phyloP scores from a whole-genome alignment of 2,888 invertebrate genomes.

The Xanthia icteritia region DNA sequence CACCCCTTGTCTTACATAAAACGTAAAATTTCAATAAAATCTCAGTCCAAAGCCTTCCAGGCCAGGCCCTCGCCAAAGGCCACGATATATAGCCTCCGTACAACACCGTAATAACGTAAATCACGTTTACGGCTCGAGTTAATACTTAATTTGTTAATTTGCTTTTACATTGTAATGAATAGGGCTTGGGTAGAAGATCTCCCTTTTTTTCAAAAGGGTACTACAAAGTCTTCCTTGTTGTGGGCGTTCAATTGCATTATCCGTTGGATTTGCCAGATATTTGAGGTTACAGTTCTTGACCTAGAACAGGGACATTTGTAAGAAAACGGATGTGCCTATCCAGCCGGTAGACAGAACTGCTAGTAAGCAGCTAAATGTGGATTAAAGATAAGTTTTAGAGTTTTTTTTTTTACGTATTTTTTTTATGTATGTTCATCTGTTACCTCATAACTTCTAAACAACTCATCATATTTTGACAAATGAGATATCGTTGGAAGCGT shows the following conservation, averaged over 20 bases:
- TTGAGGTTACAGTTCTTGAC: not conserved
- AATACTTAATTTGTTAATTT: constrained; percentile 72
- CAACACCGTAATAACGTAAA: constrained; percentile 65
- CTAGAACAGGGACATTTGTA: not conserved
- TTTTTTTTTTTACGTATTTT: too few species aligned
- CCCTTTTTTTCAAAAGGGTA: constrained; percentile 25
- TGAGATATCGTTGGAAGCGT: too few species aligned
- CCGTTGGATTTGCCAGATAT: not conserved
- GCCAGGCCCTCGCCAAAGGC: constrained; percentile 13
- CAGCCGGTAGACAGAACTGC: not conserved
- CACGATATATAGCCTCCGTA: constrained; percentile 54
- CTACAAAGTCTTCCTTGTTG: not conserved
- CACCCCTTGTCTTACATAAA: not conserved
- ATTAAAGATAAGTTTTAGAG: not conserved
- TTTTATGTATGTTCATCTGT: too few species aligned
- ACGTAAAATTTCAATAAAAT: constrained; percentile 44
- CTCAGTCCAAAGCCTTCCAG: constrained; percentile 35
- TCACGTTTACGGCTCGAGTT: constrained; percentile 68
- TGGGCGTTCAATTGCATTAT: not conserved
- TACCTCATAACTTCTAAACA: too few species aligned
- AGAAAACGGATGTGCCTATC: not conserved
- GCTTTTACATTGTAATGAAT: constrained; percentile 65
- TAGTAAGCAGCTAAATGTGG: not conserved
- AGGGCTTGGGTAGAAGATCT: constrained; percentile 26
- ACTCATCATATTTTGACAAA: too few species aligned